A percentile compares a stretch with the other conserved stretches of the same genome.
Conservation (phyloP, 2,113 vertebrate species). For the Marcusenius ussheri region DNA sequence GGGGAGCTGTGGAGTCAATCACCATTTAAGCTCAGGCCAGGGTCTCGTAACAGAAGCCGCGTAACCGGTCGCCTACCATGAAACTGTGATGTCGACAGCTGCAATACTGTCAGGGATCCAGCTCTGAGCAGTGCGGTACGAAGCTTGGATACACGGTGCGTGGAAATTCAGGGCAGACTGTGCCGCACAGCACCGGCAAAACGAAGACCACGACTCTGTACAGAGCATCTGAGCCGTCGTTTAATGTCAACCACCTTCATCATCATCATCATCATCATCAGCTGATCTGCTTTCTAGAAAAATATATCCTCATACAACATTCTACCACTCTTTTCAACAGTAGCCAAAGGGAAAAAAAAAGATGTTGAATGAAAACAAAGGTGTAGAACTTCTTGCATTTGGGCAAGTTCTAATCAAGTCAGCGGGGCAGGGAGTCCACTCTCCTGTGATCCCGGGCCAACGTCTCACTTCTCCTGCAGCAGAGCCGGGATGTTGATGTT, state of each 20-base stretch:
- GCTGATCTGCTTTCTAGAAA: background rate
- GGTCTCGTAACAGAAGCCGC: background rate
- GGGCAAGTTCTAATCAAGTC: background rate
- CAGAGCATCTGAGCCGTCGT: background rate
- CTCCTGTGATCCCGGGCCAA: background rate
- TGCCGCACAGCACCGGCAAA: background rate
- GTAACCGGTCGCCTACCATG: background rate
- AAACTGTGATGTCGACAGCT: background rate
- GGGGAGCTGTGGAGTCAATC: background rate
- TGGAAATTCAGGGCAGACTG: background rate
- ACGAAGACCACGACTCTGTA: background rate
- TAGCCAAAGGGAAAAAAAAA: background rate
- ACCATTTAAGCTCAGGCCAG: background rate
- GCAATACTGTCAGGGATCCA: background rate
- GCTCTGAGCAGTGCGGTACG: background rate
- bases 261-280: background rate
- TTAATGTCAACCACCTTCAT: background rate
- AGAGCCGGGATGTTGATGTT: constrained; percentile 96
- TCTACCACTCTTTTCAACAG: background rate
- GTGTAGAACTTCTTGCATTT: background rate
- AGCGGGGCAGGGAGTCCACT: background rate
- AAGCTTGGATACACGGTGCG: background rate
- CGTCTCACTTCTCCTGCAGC: constrained; percentile 86
- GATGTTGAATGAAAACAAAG: background rate
- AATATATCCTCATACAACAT: background rate